Evolutionary conservation across 2,113 vertebrate genomes (phyloP), one percentile per base, ranked within the genome.

Genomic region (Anhinga anhinga): DNA sequence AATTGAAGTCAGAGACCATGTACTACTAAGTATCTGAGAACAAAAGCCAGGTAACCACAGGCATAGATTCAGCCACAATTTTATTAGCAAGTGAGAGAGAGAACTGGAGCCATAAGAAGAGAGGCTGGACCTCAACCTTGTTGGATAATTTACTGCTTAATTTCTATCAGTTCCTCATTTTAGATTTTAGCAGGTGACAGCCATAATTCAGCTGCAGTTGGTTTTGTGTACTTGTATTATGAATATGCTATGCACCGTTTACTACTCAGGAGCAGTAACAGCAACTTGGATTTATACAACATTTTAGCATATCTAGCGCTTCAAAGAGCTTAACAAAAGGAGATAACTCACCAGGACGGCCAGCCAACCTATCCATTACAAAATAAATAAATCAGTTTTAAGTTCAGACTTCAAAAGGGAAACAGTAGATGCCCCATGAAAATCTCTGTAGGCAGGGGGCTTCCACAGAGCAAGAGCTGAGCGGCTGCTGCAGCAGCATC

Each of bases 341-440:
- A 95, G 83, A 67, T 94, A 97, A 96, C 95, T 95, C 95, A 93
- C 86, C 92, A 92, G 95, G 96, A 96, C 16, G 8, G 95, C 22
- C 38, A 95, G 84, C 79, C 93, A 95, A 83, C 88, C 95, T 93
- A 92, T 40, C 86, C 86, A 79, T 93, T 95, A 95, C 93, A 95
- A 97, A 97, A 97, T 82, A 97, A 97, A 98, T 96, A 97, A 96
- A 97, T 97, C 91, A 88, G 95, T 88, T 81, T 87, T 86, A 76
- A 97, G 96, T 93, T 93, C 91, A 89, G 82, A 93, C 96, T 97
- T 98, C 96, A 97, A 96, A 97, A 97, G 93, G 5, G 18, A 90
- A 95, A 36, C 1, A 10, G 84, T 53, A 77, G 91, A 71, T 92
- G 91, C 72, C 89, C 86, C 55, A 25, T n/a, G 74, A 80, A 93